phyloP scores from a whole-genome alignment of 1,140 invertebrate species.

The Anoplophora glabripennis region DNA sequence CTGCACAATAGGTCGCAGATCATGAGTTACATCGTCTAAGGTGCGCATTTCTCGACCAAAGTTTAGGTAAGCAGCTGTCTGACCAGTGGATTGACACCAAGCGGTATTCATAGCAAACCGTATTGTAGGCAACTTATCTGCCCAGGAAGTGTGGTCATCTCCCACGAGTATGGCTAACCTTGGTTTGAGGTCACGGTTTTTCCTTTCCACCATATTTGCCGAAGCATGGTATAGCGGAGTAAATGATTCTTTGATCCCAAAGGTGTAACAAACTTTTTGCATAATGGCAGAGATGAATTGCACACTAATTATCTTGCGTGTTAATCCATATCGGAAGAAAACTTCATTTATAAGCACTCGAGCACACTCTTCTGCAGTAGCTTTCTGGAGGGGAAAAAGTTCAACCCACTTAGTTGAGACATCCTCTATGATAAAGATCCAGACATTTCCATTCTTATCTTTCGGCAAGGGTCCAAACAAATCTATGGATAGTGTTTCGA shows the following conservation, averaged over 20 bases:
- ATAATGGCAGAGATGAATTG: conserved; percentile 44
- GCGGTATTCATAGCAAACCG: conserved; percentile 37
- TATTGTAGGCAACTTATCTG: conserved; percentile 34
- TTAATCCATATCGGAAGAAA: conserved; percentile 44
- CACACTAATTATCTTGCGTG: conserved; percentile 39
- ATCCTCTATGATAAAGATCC: conserved; percentile 34
- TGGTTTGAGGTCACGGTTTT: conserved; percentile 49
- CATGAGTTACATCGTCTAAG: conserved; percentile 25
- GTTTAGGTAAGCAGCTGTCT: conserved; percentile 45
- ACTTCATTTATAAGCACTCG: conserved; percentile 40
- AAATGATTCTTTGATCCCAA: conserved; percentile 29
- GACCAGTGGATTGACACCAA: conserved; percentile 42
- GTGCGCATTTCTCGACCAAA: conserved; percentile 43
- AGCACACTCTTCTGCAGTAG: conserved; percentile 42
- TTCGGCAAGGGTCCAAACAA: conserved; percentile 31
- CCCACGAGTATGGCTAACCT: conserved; percentile 45
- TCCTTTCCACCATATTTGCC: conserved; percentile 48
- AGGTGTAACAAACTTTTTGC: conserved; percentile 26
- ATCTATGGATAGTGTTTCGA: conserved; percentile 31
- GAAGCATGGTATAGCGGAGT: conserved; percentile 47
- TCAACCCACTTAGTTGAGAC: conserved; percentile 27
- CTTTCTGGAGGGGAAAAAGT: conserved; percentile 23
- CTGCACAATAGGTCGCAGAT: conserved; percentile 32
- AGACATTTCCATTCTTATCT: conserved; percentile 4
- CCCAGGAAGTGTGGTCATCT: conserved; percentile 45